Evolutionary conservation across 2,113 vertebrate genomes (phyloP), one percentile per base, ranked within the genome.

Genomic region (Triplophysa rosa): DNA sequence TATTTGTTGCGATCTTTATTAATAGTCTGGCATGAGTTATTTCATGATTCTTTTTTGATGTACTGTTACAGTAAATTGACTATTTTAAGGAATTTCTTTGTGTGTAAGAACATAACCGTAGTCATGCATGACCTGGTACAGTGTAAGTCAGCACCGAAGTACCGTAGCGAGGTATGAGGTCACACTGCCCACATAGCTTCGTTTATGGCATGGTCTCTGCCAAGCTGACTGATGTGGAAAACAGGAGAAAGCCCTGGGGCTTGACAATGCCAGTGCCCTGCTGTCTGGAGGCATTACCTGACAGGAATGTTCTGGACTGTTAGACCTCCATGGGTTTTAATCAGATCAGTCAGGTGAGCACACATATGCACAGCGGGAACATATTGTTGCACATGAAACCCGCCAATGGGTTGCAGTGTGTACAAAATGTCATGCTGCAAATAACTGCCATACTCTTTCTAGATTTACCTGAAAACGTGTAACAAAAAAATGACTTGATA

Each of bases 111-210:
- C 33, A 7, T 45, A 1, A 42, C 61, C 16, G 2, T 14, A 37
- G 33, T 37, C 5, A 58, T 69, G 29, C 29, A 79, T 52, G 82
- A 82, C 84, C 17, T 72, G 80, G 76, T 80, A 82, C 12, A 11
- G 42, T 45, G 42, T 11, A 45, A 45, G 33, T 37, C 33, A 7
- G 82, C 79, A 74, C 84, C 81, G 86, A 85, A 81, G 78, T 83
- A 81, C 86, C 86, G 86, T 13, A 12, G 62, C 65, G 37, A 64
- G 64, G 73, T 24, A 61, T 68, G 47, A 75, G 63, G 69, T 69
- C 58, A 40, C 63, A 64, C 64, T 69, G 58, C 70, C 37, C 71
- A 79, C 58, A 74, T 21, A 78, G 71, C 61, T 78, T 58, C 59
- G 70, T 65, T 29, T 78, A 69, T 49, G 37, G 59, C 77, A 76